These are phyloP conservation scores for Drosophila stalkeri DNA, from an alignment of 2,888 invertebrate species.

Conservation along the genomic window DNA sequence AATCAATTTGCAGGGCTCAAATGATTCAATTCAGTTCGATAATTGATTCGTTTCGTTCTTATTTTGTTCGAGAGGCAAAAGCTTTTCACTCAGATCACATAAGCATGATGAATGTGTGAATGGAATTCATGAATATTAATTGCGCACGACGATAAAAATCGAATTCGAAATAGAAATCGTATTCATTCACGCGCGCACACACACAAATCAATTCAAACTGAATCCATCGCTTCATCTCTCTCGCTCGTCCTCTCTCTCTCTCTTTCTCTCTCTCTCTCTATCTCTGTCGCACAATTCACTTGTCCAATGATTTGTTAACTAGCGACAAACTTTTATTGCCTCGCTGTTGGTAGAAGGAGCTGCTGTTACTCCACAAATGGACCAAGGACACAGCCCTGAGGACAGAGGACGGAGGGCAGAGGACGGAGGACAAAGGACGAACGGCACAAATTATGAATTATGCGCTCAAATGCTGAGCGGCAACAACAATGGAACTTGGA, in stretches of 20 bases:
- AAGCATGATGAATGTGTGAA: conserved; percentile 20
- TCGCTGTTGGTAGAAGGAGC: conserved; percentile 40
- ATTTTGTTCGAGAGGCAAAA: neutral
- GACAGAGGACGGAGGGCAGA: neutral
- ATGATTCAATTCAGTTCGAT: conserved; percentile 4
- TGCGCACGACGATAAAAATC: conserved; percentile 12
- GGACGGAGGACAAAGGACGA: conserved; percentile 5
- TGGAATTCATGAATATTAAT: conserved; percentile 14
- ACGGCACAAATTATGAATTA: conserved; percentile 72
- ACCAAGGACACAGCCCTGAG: neutral
- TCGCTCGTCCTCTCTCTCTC: neutral
- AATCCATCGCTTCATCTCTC: conserved; percentile 5
- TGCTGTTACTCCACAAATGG: conserved; percentile 2
- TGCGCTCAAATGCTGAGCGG: conserved; percentile 47
- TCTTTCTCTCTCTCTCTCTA: neutral
- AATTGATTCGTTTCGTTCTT: conserved; percentile 6
- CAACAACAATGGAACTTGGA: conserved; percentile 39
- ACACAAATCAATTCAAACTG: conserved; percentile 49
- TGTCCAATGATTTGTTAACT: conserved; percentile 74
- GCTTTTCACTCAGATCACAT: conserved; percentile 12
- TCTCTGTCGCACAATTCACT: conserved; percentile 32
- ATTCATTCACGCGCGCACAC: conserved; percentile 15
- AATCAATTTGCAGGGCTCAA: neutral
- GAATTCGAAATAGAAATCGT: conserved; percentile 20
- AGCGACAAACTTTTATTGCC: conserved; percentile 75